These are phyloP conservation scores for Clarias gariepinus DNA, from an alignment of 2,113 vertebrate genomes.

Conservation along the genomic window DNA sequence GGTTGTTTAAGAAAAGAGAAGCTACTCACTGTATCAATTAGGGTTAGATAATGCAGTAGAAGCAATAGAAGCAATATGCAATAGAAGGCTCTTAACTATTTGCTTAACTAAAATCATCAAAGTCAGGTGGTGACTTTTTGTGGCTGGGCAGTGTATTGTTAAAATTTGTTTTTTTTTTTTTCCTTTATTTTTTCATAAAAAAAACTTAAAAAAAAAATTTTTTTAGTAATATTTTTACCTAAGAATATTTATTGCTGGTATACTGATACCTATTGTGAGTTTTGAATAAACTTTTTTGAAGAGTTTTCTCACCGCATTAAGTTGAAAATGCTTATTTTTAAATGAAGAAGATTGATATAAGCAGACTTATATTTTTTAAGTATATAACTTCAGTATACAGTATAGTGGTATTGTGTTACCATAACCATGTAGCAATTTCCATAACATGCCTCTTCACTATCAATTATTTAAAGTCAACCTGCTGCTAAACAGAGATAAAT, in stretches of 20 bases:
- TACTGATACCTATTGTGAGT: not conserved
- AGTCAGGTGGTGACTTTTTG: too few species aligned
- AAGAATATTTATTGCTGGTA: not conserved
- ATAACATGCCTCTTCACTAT: not conserved
- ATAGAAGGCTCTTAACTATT: too few species aligned
- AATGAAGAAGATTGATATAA: not conserved
- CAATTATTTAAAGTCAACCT: constrained; percentile 1
- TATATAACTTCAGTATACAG: not conserved
- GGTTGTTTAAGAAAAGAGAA: too few species aligned
- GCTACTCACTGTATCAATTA: too few species aligned
- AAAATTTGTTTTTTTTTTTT: too few species aligned
- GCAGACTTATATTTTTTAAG: not conserved
- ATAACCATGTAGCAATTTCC: not conserved
- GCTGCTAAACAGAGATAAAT: not conserved
- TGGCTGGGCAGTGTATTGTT: too few species aligned
- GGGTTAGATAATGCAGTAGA: too few species aligned
- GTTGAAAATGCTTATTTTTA: not conserved
- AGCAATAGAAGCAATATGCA: too few species aligned
- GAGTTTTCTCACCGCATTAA: not conserved
- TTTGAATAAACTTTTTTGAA: not conserved
- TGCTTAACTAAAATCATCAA: too few species aligned
- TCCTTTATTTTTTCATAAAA: too few species aligned
- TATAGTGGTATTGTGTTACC: not conserved
- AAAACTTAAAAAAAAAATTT: too few species aligned
- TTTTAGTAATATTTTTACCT: too few species aligned